Evolutionary conservation across 2,888 invertebrate genomes (phyloP).

Genomic region (Tortricodes alternella): DNA sequence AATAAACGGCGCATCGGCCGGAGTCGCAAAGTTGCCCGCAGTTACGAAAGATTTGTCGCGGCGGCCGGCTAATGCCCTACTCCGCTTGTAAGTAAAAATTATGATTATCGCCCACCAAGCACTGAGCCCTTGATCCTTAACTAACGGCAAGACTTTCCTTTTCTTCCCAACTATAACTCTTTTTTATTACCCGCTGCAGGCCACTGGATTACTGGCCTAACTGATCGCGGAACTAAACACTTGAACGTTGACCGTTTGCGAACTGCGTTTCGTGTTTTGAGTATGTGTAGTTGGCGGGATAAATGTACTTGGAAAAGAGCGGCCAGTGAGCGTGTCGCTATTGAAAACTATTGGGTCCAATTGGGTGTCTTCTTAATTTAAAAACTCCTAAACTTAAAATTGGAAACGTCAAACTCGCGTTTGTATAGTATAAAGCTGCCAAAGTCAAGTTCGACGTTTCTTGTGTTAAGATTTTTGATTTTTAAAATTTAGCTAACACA

Average conservation of each 20-base stretch:
- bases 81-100: constrained; percentile 82
- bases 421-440: no score
- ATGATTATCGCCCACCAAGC: constrained; percentile 80
- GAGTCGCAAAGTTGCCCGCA: constrained; percentile 78
- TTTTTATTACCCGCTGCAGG: constrained; percentile 79
- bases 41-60: constrained; percentile 81
- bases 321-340: no score
- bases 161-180: constrained; percentile 82
- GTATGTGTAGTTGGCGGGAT: no score
- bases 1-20: constrained; percentile 58
- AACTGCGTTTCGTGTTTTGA: background rate
- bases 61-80: constrained; percentile 73
- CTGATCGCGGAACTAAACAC: constrained; percentile 58
- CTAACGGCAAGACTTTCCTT: constrained; percentile 80
- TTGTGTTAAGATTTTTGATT: no score
- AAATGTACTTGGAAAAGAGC: no score
- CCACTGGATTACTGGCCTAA: constrained; percentile 77
- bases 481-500: no score
- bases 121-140: constrained; percentile 79
- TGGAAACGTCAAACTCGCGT: no score
- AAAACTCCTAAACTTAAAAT: no score
- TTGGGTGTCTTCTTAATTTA: no score
- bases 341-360: no score
- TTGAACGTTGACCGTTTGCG: constrained; percentile 41
- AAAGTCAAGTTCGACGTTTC: no score